A percentile compares a stretch with the other conserved stretches of the same genome.
Evolutionary conservation across 2,888 invertebrate genomes (phyloP).

Genomic region (Automeris io): DNA sequence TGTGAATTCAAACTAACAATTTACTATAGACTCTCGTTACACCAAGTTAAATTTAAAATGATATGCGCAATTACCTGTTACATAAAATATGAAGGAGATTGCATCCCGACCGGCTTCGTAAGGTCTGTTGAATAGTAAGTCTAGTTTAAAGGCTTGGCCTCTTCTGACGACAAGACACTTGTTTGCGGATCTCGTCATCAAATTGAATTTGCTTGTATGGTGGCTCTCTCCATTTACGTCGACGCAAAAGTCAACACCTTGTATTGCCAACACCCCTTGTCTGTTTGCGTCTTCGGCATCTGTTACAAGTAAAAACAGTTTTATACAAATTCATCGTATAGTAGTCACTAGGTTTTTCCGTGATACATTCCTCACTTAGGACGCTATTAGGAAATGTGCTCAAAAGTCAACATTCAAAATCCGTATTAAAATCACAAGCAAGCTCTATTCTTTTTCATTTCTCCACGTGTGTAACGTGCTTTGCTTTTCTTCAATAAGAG

Average conservation of each 20-base stretch:
- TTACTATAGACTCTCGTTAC: no score
- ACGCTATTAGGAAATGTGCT: no score
- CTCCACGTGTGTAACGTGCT: no score
- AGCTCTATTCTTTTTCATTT: no score
- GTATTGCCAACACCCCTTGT: constrained; percentile 81
- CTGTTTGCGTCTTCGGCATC: constrained; percentile 67
- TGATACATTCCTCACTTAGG: no score
- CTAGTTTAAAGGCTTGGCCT: constrained; percentile 87
- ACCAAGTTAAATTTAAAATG: no score
- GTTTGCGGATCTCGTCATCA: constrained; percentile 79
- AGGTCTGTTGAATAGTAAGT: constrained; percentile 83
- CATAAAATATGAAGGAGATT: constrained; percentile 89
- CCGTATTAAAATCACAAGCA: no score
- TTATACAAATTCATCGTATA: no score
- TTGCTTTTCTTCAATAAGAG: no score
- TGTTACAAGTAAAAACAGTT: constrained; percentile 33
- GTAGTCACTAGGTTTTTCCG: no score
- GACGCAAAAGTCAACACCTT: constrained; percentile 84
- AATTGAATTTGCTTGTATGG: constrained; percentile 86
- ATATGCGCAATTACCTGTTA: constrained; percentile 79
- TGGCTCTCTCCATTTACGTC: constrained; percentile 86
- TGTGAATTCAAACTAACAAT: no score
- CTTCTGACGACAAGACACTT: constrained; percentile 86
- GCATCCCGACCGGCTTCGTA: constrained; percentile 86
- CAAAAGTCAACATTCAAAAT: no score